Base-by-base conservation (phyloP, 2,797 vertebrate species). In the Periparus ater region DNA sequence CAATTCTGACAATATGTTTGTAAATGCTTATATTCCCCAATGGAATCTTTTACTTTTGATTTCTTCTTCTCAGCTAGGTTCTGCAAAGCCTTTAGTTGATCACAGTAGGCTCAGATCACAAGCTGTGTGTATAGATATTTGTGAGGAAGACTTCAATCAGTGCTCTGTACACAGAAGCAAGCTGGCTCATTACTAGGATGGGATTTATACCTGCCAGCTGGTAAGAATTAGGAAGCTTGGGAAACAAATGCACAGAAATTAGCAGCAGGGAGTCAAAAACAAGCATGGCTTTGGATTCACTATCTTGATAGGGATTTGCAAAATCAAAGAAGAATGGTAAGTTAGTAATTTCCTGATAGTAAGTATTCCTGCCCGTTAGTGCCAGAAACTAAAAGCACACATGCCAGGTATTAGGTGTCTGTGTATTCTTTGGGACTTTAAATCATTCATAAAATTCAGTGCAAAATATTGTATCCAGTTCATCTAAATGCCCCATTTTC, bases 161-260 rank as follows among this genome's bases (percentile, higher is more conserved):
- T 93, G 74, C 78, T 94, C 65, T 91, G 79, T 89, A 91, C 87
- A 70, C 68, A 81, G 50, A 79, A 85, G 36, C 57, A 89, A 89
- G 34, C 40, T 17, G 23, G 20, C 89, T 91, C 58, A 40, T 92
- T 79, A 62, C 78, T 80, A 48, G 30, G 66, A 38, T 81, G 70
- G 88, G 85, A 73, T 93, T 96, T 94, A 91, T 93, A 92, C 62
- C 53, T 83, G 57, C 78, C 93, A 95, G 86, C 86, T 97, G 93
- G 67, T 95, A 92, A 93, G 95, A 94, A 91, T 93, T 94, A 95
- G 82, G 91, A 94, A 89, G 62, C 82, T 94, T 89, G 91, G 68
- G 76, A 81, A 97, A 83, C 89, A 89, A 93, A 92, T 86, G 66
- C 85, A 26, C 66, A 89, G 95, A 94, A 94, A 96, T 91, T 68